Conservation (phyloP, 2,797 vertebrate genomes). For the Tapera naevia region DNA sequence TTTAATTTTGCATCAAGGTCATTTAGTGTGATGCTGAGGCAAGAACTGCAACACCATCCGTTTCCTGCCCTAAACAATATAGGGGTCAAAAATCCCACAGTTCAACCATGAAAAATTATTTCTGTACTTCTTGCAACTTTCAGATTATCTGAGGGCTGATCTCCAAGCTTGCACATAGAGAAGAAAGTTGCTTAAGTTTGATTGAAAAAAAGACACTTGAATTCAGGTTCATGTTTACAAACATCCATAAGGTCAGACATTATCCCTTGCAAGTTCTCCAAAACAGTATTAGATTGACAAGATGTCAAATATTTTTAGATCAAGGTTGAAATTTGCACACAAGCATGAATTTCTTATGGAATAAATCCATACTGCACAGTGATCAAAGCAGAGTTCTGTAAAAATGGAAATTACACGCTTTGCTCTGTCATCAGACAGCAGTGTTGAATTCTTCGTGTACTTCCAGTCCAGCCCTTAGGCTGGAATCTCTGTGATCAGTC, state of each 20-base stretch:
- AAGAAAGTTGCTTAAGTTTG: background rate
- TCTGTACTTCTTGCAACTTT: background rate
- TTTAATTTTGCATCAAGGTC: background rate
- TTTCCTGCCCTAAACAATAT: background rate
- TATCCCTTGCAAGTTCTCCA: background rate
- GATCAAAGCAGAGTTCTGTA: constrained; percentile 37
- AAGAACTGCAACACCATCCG: background rate
- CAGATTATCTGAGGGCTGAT: background rate
- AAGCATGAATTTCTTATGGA: background rate
- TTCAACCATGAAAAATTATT: background rate
- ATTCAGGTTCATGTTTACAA: fast-evolving
- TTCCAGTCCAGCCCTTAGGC: background rate
- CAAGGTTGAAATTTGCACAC: background rate
- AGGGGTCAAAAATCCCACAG: background rate
- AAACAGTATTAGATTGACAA: background rate
- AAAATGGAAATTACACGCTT: constrained; percentile 39
- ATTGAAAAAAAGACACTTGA: background rate
- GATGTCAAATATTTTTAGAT: background rate
- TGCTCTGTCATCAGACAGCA: background rate
- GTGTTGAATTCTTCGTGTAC: background rate
- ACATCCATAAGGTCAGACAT: background rate
- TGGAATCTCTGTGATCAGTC: background rate
- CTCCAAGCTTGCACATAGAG: background rate
- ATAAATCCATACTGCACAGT: background rate
- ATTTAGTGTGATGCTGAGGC: background rate